Percentiles rank a stretch among this genome's conserved stretches.
Conservation (phyloP, 2,113 vertebrate species). For the Apus apus region DNA sequence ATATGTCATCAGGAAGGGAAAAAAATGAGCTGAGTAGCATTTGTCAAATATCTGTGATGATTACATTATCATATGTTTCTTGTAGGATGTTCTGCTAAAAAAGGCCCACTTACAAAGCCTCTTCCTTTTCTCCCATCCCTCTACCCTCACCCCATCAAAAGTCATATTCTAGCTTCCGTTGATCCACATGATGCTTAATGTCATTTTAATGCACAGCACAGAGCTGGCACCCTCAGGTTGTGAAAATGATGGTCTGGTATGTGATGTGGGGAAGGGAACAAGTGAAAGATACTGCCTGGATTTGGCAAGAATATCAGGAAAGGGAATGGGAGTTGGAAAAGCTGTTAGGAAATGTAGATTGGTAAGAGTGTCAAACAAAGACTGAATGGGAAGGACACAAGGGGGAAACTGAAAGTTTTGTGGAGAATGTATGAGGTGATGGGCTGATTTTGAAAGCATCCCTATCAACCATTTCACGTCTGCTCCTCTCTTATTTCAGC, state of each 20-base stretch:
- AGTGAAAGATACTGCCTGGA: constrained; percentile 51
- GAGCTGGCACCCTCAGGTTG: constrained; percentile 52
- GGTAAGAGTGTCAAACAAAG: constrained; percentile 57
- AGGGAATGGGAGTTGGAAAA: constrained; percentile 56
- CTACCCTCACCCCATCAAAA: constrained; percentile 50
- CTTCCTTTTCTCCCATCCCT: constrained; percentile 20
- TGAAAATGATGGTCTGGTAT: constrained; percentile 60
- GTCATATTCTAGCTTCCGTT: constrained; percentile 54
- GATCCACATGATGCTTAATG: constrained; percentile 30
- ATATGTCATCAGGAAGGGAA: constrained; percentile 53
- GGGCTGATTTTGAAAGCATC: constrained; percentile 33
- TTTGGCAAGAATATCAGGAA: constrained; percentile 61
- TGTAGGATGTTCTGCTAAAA: constrained; percentile 29
- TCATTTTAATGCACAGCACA: constrained; percentile 55
- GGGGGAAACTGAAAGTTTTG: constrained; percentile 47
- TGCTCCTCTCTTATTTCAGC: constrained; percentile 54
- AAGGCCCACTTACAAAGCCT: not conserved
- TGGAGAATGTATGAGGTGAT: constrained; percentile 59
- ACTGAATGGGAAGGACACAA: constrained; percentile 21
- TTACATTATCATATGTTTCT: constrained; percentile 68
- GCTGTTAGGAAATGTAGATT: constrained; percentile 63
- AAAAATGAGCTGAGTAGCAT: constrained; percentile 62
- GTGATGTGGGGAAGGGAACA: constrained; percentile 53
- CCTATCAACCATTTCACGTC: constrained; percentile 46
- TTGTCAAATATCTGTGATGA: constrained; percentile 63